Conservation (phyloP, 2,113 vertebrate species). For the Origma solitaria region DNA sequence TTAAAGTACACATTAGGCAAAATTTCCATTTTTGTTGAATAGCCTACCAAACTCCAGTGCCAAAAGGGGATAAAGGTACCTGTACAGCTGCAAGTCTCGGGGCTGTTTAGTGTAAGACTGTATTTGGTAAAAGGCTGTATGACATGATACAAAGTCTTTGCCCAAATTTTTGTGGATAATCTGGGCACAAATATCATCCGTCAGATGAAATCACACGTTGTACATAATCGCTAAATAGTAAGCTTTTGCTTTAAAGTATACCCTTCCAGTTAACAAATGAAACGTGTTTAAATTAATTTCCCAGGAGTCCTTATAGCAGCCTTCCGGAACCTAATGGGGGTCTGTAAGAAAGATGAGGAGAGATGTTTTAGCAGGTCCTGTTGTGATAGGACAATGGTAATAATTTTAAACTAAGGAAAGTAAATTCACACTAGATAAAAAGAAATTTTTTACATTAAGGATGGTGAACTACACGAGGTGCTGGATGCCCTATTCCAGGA, state of each 20-base stretch:
- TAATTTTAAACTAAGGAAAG: not conserved
- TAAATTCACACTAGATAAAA: not conserved
- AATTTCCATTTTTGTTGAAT: not conserved
- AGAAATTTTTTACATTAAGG: fast-evolving
- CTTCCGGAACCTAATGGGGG: not conserved
- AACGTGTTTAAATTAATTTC: not conserved
- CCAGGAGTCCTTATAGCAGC: not conserved
- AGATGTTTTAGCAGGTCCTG: not conserved
- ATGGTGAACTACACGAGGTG: not conserved
- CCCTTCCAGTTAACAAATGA: not conserved
- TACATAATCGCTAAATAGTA: not conserved
- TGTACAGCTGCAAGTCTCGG: not conserved
- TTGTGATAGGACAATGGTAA: not conserved
- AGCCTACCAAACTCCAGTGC: not conserved
- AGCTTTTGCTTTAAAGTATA: not conserved
- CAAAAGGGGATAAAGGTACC: not conserved
- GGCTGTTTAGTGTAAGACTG: not conserved
- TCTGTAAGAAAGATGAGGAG: not conserved
- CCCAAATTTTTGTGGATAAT: not conserved
- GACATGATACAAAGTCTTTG: not conserved
- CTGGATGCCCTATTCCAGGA: not conserved
- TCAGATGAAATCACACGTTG: not conserved
- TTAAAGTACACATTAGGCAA: not conserved
- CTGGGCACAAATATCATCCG: not conserved
- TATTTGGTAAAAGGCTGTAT: not conserved